phyloP scores from a whole-genome alignment of 2,797 vertebrate species.

The Gallinago stenura region DNA sequence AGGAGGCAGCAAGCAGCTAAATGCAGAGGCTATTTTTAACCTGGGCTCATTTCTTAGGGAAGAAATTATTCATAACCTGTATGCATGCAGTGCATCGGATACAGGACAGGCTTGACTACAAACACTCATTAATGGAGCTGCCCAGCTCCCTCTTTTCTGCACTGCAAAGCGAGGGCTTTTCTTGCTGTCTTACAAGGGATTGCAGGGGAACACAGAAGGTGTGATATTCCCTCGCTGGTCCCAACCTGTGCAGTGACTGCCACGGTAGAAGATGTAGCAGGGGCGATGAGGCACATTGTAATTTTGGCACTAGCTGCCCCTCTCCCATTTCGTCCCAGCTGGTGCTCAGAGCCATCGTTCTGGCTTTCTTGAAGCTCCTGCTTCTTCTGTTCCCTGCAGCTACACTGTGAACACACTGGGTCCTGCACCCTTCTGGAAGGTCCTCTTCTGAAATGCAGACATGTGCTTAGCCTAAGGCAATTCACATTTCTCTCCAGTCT shows the following conservation, averaged over 20 bases:
- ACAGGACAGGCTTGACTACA: background rate
- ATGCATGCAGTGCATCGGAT: background rate
- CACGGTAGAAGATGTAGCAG: background rate
- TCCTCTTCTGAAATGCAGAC: background rate
- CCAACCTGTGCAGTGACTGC: background rate
- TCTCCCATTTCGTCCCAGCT: fast-evolving
- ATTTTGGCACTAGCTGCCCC: background rate
- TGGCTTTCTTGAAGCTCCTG: background rate
- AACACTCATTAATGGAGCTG: background rate
- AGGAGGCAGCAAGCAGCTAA: conserved; percentile 35
- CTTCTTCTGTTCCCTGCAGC: background rate
- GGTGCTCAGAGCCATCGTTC: background rate
- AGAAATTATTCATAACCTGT: conserved; percentile 49
- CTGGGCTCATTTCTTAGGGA: conserved; percentile 11
- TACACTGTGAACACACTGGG: fast-evolving
- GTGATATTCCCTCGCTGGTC: background rate
- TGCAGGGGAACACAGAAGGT: background rate
- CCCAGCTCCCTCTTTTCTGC: background rate
- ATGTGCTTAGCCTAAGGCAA: background rate
- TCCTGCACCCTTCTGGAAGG: background rate
- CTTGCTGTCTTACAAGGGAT: background rate
- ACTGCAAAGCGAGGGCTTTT: background rate
- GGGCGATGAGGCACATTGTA: background rate
- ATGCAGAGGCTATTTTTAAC: conserved; percentile 48
- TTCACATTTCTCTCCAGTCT: background rate